Conservation (phyloP, 1,140 invertebrate genomes). For the Magallana angulata region DNA sequence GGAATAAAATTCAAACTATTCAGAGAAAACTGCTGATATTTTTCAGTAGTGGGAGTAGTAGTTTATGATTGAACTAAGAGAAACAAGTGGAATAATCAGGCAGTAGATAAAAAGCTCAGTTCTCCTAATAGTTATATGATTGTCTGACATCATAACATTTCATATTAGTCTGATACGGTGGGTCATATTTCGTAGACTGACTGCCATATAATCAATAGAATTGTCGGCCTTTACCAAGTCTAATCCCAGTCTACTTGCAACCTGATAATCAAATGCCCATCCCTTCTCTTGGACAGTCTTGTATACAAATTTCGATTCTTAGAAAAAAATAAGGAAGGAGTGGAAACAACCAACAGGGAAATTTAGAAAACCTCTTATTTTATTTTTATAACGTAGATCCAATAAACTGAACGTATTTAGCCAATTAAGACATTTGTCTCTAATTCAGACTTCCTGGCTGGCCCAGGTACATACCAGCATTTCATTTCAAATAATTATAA, state of each 20-base stretch:
- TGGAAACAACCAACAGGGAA: no score
- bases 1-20: no score
- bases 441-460: no score
- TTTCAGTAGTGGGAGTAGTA: no score
- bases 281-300: neutral
- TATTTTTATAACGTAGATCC: no score
- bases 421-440: no score
- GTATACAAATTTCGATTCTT: neutral
- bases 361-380: neutral
- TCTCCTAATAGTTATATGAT: neutral
- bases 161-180: conserved; percentile 25
- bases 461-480: no score
- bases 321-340: neutral
- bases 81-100: no score
- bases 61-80: no score
- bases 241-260: conserved; percentile 6
- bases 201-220: conserved; percentile 27
- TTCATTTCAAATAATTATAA: no score
- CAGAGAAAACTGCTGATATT: no score
- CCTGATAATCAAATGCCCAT: conserved; percentile 9
- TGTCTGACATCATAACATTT: conserved; percentile 12
- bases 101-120: neutral
- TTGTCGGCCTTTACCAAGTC: neutral
- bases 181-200: conserved; percentile 18
- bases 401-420: no score